Evolutionary conservation across 2,888 invertebrate species (phyloP).

Genomic region (Euplagia quadripunctaria): DNA sequence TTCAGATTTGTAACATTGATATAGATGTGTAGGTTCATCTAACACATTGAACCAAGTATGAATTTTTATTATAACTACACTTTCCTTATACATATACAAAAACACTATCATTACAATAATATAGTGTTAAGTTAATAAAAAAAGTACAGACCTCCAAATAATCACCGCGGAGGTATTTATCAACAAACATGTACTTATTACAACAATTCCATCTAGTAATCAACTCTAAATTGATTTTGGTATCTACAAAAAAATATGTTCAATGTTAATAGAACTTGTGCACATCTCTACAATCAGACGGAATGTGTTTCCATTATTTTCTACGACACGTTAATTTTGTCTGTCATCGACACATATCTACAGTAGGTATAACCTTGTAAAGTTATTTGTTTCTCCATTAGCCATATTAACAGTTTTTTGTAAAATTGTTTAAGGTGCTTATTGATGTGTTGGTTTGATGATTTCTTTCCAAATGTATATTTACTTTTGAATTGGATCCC

Average conservation of each 20-base stretch:
- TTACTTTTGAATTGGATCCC: no score
- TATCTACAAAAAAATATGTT: conserved; percentile 44
- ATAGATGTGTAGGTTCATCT: no score
- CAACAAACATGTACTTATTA: conserved; percentile 18
- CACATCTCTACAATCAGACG: conserved; percentile 19
- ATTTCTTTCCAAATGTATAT: no score
- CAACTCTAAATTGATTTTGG: conserved; percentile 49
- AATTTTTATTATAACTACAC: neutral
- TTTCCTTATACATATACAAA: conserved; percentile 3
- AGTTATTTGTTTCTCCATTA: neutral
- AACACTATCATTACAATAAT: conserved; percentile 9
- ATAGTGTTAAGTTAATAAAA: neutral
- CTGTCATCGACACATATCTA: neutral
- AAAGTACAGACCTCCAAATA: conserved; percentile 8
- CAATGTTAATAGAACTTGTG: conserved; percentile 41
- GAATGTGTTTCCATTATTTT: conserved; percentile 26
- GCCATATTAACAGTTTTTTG: neutral
- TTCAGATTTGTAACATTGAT: no score
- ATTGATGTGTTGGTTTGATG: neutral
- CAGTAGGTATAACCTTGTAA: neutral
- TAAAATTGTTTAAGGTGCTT: neutral
- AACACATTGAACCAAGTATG: neutral
- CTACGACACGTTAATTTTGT: neutral
- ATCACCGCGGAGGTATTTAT: conserved; percentile 3
- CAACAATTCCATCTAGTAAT: conserved; percentile 51